phyloP scores from a whole-genome alignment of 2,797 vertebrate species.

The Pempheris klunzingeri region DNA sequence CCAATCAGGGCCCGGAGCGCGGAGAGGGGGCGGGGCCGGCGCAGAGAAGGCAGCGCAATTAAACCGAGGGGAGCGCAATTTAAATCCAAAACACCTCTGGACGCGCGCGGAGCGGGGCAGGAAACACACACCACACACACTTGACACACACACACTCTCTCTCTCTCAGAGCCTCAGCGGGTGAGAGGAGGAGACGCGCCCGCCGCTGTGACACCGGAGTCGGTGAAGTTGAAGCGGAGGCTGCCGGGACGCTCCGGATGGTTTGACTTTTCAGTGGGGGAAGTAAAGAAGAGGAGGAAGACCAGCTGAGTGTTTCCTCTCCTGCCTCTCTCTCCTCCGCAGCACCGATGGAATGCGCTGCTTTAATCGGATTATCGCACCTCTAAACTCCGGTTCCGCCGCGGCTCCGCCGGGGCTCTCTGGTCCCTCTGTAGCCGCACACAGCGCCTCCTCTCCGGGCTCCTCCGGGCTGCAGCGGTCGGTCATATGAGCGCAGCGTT shows the following conservation, averaged over 20 bases:
- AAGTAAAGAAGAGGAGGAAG: neutral
- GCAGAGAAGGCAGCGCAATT: slow-evolving; percentile 81
- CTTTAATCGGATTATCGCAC: slow-evolving; percentile 49
- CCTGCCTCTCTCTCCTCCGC: neutral
- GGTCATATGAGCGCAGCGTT: slow-evolving; percentile 92
- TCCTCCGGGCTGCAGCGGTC: slow-evolving; percentile 47
- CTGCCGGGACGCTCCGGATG: neutral
- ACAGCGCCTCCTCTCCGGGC: slow-evolving; percentile 28
- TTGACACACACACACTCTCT: slow-evolving; percentile 15
- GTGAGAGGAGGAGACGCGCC: slow-evolving; percentile 57
- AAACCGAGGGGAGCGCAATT: slow-evolving; percentile 92
- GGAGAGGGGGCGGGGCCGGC: slow-evolving; percentile 61
- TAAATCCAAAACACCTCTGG: slow-evolving; percentile 83
- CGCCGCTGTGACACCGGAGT: neutral
- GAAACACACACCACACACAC: slow-evolving; percentile 34
- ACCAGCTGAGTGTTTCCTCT: neutral
- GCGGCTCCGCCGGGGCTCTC: slow-evolving; percentile 40
- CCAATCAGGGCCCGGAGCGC: slow-evolving; percentile 75
- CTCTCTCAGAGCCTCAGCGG: slow-evolving; percentile 35
- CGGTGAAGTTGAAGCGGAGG: slow-evolving; percentile 37
- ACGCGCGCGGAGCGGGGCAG: slow-evolving; percentile 47
- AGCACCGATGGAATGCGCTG: slow-evolving; percentile 54
- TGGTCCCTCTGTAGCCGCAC: slow-evolving; percentile 22
- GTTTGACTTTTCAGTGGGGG: neutral
- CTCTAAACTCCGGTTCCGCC: slow-evolving; percentile 33